Conservation (phyloP, 2,888 invertebrate genomes). For the Hydrotaea cyrtoneurina region DNA sequence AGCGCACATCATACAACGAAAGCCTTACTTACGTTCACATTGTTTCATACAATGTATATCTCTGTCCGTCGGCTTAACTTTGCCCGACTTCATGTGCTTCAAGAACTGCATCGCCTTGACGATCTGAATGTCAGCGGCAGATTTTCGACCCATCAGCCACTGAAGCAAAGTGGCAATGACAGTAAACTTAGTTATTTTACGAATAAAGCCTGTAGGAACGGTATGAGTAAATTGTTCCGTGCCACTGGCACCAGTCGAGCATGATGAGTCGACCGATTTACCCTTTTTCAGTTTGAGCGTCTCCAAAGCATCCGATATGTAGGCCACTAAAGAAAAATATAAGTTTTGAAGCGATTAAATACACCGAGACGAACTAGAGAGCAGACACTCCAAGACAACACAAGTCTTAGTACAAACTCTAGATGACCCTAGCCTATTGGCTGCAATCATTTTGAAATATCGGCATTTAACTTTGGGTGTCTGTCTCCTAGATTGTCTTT, state of each 20-base stretch:
- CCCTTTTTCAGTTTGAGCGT: slow-evolving; percentile 67
- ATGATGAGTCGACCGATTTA: slow-evolving; percentile 35
- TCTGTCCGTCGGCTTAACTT: slow-evolving; percentile 70
- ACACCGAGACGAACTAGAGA: no score
- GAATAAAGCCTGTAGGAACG: slow-evolving; percentile 70
- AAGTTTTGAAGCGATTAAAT: background rate
- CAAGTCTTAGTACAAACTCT: background rate
- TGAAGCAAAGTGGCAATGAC: slow-evolving; percentile 77
- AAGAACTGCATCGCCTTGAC: slow-evolving; percentile 73
- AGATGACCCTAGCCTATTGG: no score
- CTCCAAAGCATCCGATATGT: slow-evolving; percentile 73
- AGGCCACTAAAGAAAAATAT: slow-evolving; percentile 74
- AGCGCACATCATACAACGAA: no score
- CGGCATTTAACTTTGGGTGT: no score
- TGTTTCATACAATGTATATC: slow-evolving; percentile 74
- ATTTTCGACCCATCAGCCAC: slow-evolving; percentile 77
- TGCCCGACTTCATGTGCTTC: slow-evolving; percentile 70
- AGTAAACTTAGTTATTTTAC: slow-evolving; percentile 77
- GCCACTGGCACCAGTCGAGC: background rate
- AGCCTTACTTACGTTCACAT: slow-evolving; percentile 78
- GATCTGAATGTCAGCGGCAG: slow-evolving; percentile 72
- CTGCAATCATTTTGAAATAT: no score
- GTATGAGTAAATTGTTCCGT: slow-evolving; percentile 42
- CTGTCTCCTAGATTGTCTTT: no score
- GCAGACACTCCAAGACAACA: no score